These are phyloP conservation scores for Merluccius polli DNA, from an alignment of 2,797 vertebrate species.

Conservation along the genomic window DNA sequence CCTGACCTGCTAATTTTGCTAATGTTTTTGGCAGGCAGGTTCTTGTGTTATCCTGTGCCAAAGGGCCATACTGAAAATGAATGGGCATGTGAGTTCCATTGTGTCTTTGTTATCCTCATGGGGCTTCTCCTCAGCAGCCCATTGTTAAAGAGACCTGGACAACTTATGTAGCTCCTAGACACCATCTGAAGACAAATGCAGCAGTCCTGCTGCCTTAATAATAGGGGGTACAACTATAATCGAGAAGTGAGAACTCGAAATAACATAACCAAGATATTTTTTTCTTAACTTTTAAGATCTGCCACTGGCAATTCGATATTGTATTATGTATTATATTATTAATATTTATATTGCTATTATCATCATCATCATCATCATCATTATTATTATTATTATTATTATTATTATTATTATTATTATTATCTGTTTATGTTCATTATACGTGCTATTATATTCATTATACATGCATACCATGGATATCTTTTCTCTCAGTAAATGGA, in stretches of 20 bases:
- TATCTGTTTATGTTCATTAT: too few relatives aligned
- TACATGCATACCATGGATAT: neutral
- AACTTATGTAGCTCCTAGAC: neutral
- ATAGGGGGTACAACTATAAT: neutral
- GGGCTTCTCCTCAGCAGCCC: neutral
- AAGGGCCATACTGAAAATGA: slow-evolving; percentile 21
- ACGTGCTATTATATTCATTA: too few relatives aligned
- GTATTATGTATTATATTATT: too few relatives aligned
- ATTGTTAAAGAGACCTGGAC: neutral
- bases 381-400: too few relatives aligned
- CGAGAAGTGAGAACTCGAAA: neutral
- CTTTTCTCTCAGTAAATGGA: neutral
- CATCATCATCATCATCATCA: too few relatives aligned
- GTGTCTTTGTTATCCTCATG: slow-evolving; percentile 1
- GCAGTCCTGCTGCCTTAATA: neutral
- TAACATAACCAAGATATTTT: neutral
- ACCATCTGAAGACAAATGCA: neutral
- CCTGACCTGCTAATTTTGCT: slow-evolving; percentile 39
- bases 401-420: too few relatives aligned
- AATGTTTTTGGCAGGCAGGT: slow-evolving; percentile 24
- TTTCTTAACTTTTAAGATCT: neutral
- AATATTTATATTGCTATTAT: too few relatives aligned
- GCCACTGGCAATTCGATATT: neutral
- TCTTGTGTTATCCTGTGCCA: slow-evolving; percentile 5
- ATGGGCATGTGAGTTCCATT: slow-evolving; percentile 16